phyloP scores from a whole-genome alignment of 1,140 invertebrate genomes.

The Papilio polytes region DNA sequence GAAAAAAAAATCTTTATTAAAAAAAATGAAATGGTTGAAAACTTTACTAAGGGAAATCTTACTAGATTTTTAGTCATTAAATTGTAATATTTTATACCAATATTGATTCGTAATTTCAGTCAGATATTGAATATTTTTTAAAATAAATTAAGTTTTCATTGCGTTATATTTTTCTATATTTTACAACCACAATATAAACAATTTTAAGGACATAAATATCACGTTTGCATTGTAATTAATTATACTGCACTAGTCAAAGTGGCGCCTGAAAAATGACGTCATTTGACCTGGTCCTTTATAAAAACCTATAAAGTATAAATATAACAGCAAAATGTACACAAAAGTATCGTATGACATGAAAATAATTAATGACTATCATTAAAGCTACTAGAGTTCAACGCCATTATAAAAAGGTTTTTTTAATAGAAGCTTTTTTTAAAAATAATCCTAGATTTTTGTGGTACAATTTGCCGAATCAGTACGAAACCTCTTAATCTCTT shows the following conservation, averaged over 20 bases:
- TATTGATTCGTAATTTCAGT: no score
- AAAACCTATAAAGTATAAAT: neutral
- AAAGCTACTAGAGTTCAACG: neutral
- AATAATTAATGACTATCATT: neutral
- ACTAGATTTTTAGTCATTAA: no score
- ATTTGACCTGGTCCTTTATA: neutral
- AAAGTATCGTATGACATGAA: neutral
- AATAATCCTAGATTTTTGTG: no score
- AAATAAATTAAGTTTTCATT: no score
- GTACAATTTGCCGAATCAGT: no score
- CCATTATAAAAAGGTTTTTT: neutral
- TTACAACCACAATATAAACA: no score
- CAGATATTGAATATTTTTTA: no score
- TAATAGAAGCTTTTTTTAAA: neutral
- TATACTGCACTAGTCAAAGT: neutral
- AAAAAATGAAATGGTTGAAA: neutral
- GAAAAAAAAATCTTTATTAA: neutral
- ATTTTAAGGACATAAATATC: no score
- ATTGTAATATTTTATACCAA: no score
- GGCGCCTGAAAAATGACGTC: neutral
- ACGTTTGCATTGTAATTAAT: constrained; percentile 15
- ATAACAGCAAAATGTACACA: neutral
- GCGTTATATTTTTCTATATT: no score
- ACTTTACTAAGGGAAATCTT: no score
- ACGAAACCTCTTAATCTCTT: no score